Conservation (phyloP, 2,113 vertebrate species). For the Alethe diademata region DNA sequence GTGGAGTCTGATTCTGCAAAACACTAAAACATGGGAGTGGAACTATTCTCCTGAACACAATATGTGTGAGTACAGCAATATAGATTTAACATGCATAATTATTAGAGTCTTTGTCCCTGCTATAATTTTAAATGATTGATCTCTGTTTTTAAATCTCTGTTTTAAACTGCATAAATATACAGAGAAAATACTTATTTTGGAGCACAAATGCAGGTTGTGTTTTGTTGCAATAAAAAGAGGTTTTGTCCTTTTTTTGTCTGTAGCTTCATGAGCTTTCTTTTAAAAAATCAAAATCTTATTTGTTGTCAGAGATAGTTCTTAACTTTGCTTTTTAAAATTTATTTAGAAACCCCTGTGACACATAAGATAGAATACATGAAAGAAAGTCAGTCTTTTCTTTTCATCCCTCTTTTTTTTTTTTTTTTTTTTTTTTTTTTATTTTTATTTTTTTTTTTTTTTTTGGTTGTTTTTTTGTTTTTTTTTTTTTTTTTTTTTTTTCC, state of each 20-base stretch:
- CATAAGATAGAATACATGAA: not conserved
- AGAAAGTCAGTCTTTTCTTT: not conserved
- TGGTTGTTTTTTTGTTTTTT: too few species aligned
- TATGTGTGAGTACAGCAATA: not conserved
- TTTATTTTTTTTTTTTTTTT: not conserved
- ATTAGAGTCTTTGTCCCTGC: not conserved
- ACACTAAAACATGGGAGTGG: not conserved
- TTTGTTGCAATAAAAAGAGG: constrained; percentile 15
- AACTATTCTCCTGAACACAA: not conserved
- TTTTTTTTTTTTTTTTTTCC: not conserved
- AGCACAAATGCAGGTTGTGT: not conserved
- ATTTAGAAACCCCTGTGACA: not conserved
- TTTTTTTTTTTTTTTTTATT: constrained; percentile 1
- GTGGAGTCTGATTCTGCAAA: not conserved
- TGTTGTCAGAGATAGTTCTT: not conserved
- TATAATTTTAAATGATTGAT: not conserved
- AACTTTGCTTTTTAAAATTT: not conserved
- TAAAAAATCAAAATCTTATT: not conserved
- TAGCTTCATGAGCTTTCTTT: not conserved
- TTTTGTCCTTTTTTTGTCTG: constrained; percentile 3
- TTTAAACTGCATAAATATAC: not conserved
- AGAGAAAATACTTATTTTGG: not conserved
- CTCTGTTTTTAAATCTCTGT: not conserved
- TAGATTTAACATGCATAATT: not conserved
- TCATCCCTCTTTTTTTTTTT: not conserved